phyloP scores from a whole-genome alignment of 2,888 invertebrate species.

The Polylopha cassiicola region DNA sequence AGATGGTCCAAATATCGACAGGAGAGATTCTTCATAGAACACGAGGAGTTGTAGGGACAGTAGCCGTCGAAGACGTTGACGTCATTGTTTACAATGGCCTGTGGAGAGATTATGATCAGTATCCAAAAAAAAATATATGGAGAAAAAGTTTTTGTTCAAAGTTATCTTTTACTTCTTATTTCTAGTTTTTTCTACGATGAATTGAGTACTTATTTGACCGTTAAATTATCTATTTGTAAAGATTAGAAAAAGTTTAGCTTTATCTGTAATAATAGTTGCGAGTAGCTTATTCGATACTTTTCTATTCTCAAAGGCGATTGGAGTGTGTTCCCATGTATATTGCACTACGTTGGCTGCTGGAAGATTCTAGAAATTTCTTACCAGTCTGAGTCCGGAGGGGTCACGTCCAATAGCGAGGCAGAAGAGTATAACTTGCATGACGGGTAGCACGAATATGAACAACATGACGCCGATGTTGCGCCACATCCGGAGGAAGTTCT shows the following conservation, averaged over 20 bases:
- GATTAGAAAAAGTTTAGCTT: too few species aligned
- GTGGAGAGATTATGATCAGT: slow-evolving; percentile 22
- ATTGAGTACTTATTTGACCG: too few species aligned
- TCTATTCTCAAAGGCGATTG: too few species aligned
- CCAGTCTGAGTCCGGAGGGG: slow-evolving; percentile 87
- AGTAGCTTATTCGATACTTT: too few species aligned
- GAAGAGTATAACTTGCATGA: slow-evolving; percentile 95
- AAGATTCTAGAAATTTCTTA: slow-evolving; percentile 79
- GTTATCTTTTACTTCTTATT: too few species aligned
- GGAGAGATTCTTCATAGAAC: slow-evolving; percentile 82
- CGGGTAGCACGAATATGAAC: slow-evolving; percentile 95
- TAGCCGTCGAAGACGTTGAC: slow-evolving; percentile 56
- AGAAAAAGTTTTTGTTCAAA: too few species aligned
- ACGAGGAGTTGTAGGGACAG: slow-evolving; percentile 79
- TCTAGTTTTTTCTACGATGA: too few species aligned
- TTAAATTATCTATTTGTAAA: too few species aligned
- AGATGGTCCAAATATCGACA: slow-evolving; percentile 84
- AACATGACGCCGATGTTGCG: slow-evolving; percentile 94
- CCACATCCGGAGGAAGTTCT: slow-evolving; percentile 95
- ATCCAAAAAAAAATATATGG: too few species aligned
- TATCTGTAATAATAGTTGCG: too few species aligned
- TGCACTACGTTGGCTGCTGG: too few species aligned
- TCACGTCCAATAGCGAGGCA: slow-evolving; percentile 94
- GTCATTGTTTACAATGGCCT: slow-evolving; percentile 72
- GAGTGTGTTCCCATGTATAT: not conserved